Evolutionary conservation across 2,113 vertebrate species (phyloP).

Genomic region (Anhinga rufa): DNA sequence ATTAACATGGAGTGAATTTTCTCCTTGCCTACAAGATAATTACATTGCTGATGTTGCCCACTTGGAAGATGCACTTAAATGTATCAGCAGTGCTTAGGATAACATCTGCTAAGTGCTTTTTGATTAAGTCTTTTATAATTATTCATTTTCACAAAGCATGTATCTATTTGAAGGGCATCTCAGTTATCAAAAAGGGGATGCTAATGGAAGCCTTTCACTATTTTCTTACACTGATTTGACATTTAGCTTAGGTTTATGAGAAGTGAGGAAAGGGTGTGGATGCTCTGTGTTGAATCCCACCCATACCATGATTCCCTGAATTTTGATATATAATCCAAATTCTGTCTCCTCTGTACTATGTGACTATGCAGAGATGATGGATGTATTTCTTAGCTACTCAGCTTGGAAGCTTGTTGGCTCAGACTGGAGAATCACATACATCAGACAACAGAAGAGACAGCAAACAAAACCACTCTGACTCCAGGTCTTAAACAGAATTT

Average conservation of each 20-base stretch:
- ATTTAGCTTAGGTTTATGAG: not conserved
- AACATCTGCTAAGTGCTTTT: conserved; percentile 47
- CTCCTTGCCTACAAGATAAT: conserved; percentile 19
- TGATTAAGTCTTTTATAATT: conserved; percentile 58
- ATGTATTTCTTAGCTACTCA: not conserved
- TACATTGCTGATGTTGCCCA: conserved; percentile 13
- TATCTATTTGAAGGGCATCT: conserved; percentile 33
- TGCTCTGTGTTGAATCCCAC: not conserved
- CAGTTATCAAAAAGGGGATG: not conserved
- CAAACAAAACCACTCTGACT: not conserved
- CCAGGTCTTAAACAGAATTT: not conserved
- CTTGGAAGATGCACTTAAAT: conserved; percentile 36
- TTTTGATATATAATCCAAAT: not conserved
- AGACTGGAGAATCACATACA: not conserved
- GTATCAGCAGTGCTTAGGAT: conserved; percentile 29
- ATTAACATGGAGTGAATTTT: not conserved
- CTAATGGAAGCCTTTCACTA: not conserved
- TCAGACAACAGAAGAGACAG: not conserved
- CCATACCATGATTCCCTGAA: not conserved
- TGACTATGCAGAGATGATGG: not conserved
- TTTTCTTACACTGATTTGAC: not conserved
- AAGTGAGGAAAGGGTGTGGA: not conserved
- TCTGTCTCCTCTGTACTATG: not conserved
- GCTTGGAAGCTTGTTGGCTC: not conserved
- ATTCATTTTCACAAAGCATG: conserved; percentile 27